These are phyloP conservation scores for Cristatella mucedo DNA, from an alignment of 2,888 invertebrate genomes.

Conservation along the genomic window DNA sequence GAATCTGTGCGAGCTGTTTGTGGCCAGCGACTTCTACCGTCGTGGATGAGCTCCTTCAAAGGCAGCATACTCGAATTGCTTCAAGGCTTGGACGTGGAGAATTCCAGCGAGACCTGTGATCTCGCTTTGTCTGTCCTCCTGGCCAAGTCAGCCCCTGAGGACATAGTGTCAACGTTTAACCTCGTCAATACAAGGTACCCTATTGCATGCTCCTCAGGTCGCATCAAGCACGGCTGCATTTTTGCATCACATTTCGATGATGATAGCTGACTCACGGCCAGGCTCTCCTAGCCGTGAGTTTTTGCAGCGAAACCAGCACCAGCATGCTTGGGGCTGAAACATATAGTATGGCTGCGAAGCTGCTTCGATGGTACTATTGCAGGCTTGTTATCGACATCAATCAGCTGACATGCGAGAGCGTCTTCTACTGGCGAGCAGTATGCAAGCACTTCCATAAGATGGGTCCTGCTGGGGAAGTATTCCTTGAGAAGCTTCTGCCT, in stretches of 20 bases:
- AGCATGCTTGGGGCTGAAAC: too few species aligned
- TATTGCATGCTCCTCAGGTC: too few species aligned
- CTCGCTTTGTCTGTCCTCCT: conserved; percentile 45
- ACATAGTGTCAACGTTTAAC: conserved; percentile 26
- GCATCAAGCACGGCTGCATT: too few species aligned
- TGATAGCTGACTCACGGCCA: too few species aligned
- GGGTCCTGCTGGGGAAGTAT: conserved; percentile 41
- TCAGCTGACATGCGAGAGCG: conserved; percentile 32
- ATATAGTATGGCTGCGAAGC: too few species aligned
- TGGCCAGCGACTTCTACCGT: conserved; percentile 43
- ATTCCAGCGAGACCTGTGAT: conserved; percentile 45
- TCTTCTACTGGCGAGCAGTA: conserved; percentile 50
- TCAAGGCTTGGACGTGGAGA: conserved; percentile 57
- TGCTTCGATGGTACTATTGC: conserved; percentile 9
- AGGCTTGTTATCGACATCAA: conserved; percentile 26
- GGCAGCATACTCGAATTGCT: conserved; percentile 56
- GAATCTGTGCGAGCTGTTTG: conserved; percentile 31
- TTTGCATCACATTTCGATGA: too few species aligned
- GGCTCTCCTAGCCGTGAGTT: too few species aligned
- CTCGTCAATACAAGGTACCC: conserved; percentile 30
- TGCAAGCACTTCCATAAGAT: conserved; percentile 42
- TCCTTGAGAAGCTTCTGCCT: conserved; percentile 46
- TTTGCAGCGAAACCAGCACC: too few species aligned
- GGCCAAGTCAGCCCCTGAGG: conserved; percentile 37
- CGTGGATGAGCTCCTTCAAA: conserved; percentile 59